These are phyloP conservation scores for Reticulitermes speratus DNA, from an alignment of 1,140 invertebrate species.

Conservation along the genomic window DNA sequence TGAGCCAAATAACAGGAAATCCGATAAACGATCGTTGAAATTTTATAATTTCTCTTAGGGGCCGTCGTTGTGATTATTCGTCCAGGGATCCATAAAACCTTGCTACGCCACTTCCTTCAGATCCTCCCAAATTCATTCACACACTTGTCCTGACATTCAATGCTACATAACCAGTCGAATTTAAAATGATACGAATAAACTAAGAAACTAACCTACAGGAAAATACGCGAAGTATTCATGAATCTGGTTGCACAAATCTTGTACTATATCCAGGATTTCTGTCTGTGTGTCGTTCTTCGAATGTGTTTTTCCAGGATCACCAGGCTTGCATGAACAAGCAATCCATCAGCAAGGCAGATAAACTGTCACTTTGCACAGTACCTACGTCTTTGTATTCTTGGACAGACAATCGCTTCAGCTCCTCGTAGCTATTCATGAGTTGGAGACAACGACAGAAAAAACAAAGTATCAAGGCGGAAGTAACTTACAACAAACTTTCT, in stretches of 20 bases:
- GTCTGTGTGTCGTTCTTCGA: background rate
- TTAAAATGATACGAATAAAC: no score
- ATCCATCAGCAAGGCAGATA: background rate
- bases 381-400: background rate
- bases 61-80: no score
- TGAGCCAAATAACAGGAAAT: no score
- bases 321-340: background rate
- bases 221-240: background rate
- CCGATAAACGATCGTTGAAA: no score
- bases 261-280: background rate
- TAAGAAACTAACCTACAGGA: no score
- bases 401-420: background rate
- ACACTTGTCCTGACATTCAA: no score
- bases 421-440: background rate
- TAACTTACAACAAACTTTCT: no score
- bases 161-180: no score
- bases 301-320: background rate
- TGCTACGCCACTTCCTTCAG: no score
- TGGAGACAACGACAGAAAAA: background rate
- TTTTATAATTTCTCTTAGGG: no score
- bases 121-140: no score
- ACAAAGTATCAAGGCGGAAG: background rate
- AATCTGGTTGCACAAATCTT: background rate
- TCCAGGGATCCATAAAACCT: no score
- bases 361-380: background rate